Percentiles rank a stretch among this genome's conserved stretches.
phyloP scores from a whole-genome alignment of 2,113 vertebrate species.

The Delphinus delphis region DNA sequence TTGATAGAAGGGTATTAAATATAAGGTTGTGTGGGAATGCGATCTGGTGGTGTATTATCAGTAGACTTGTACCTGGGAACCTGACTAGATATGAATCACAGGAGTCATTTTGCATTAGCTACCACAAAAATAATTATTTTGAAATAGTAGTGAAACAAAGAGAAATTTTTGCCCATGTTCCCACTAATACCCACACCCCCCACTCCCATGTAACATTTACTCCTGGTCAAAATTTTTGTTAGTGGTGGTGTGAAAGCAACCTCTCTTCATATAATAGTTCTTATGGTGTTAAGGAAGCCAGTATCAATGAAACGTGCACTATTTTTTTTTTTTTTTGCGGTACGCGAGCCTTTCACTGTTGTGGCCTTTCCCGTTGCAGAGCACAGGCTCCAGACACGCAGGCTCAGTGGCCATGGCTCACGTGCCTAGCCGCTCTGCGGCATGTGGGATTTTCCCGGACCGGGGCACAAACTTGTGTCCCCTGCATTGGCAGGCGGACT shows the following conservation, averaged over 20 bases:
- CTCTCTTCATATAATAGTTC: not conserved
- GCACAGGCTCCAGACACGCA: no score
- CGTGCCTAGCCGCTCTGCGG: accelerated
- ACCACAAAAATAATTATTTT: conserved; percentile 49
- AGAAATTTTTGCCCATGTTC: not conserved
- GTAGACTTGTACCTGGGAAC: conserved; percentile 3
- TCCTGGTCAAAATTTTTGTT: not conserved
- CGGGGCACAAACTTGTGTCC: no score
- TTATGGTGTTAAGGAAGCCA: not conserved
- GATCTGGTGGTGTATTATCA: not conserved
- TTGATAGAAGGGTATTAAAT: conserved; percentile 44
- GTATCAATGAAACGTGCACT: not conserved
- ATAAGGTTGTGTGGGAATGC: conserved; percentile 56
- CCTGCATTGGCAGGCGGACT: no score
- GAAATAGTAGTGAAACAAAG: conserved; percentile 4
- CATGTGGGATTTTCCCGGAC: no score
- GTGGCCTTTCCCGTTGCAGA: accelerated
- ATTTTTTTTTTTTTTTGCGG: no score
- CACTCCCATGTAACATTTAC: not conserved
- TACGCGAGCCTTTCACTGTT: no score
- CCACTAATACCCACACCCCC: not conserved
- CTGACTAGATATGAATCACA: conserved; percentile 31
- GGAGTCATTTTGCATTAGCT: not conserved
- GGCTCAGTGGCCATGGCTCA: no score
- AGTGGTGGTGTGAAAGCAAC: not conserved